Base-by-base conservation (phyloP, 2,888 invertebrate species). In the Agriotes lineatus region DNA sequence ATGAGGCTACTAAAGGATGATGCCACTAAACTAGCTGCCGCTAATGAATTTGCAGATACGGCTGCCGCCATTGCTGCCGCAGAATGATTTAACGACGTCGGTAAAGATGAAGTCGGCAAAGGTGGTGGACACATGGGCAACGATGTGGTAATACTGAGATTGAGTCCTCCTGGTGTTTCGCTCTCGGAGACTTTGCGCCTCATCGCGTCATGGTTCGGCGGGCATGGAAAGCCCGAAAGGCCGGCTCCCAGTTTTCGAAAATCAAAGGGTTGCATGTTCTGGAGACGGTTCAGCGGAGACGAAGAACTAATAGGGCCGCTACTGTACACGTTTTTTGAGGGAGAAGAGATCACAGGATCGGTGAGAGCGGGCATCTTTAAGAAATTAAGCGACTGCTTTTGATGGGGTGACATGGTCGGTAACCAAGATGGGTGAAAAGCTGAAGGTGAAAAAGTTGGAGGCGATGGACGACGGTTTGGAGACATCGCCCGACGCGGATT, bases 211-310 rank as follows among this genome's bases (percentile, higher is more conserved):
- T 81, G 79, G 74, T 82, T 77, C 45, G 85, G 82, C 73, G 86
- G 80, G 85, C 77, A 86, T 85, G 84, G 84, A 77, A 87, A 86
- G 78, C 90, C 87, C 70, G 89, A 88, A 1, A 88, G 79, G 5
- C 87, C 87, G 74, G 90, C 89, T 68, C 91, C 90, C 62, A 93
- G 86, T 81, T 95, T 95, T 25, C 96, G 90, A 81, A 94, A 96
- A 83, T 97, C 96, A 82, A 96, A 96, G 0, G 97, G 96, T 81
- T 97, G 96, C 96, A 97, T 96, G 78, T 93, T 96, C 85, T 96
- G 96, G 52, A 97, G 87, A 78, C 95, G 91, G 83, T 93, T 96
- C 72, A 97, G 86, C 1, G 97, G 96, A 7, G 94, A 93, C 79
- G 89, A 89, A 81, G 88, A 88, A 82, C 80, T 80, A 20, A 89